Evolutionary conservation across 2,888 invertebrate genomes (phyloP), one percentile per base, ranked within the genome.

Genomic region (Leptopilina myrica): DNA sequence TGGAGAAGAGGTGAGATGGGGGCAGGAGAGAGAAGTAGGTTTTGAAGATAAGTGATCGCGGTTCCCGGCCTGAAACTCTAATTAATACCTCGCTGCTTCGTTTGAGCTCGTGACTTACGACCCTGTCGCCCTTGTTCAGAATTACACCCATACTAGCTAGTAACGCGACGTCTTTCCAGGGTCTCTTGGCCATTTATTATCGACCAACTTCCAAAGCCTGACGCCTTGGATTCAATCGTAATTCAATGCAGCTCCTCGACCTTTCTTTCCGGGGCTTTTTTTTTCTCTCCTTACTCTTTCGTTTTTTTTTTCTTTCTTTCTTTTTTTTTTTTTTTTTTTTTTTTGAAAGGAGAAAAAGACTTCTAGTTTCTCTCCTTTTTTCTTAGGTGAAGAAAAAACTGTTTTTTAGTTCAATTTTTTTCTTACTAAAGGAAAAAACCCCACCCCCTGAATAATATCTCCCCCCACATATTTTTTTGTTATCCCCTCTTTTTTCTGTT

Each of bases 81-180:
- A 91, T 91, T 91, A 91, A 91, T 91, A 91, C 91, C 90, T 89
- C 87, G 87, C 87, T 88, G 90, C 89, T 90, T 90, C 90, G 91
- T 91, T 90, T 89, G 90, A 91, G 90, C 89, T 87, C 82, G 88
- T 91, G 90, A 91, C 90, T 90, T 91, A 91, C 89, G 91, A 90
- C 87, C 88, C 88, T 87, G 89, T 89, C 88, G 86, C 83, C 86
- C 80, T 78, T 85, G 80, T 84, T 84, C 87, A 85, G 89, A 90
- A 90, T 90, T 89, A 89, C 89, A 88, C 84, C 85, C 86, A 85
- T 87, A 88, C 87, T 87, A 85, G 85, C 85, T 84, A 86, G 81
- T 83, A 81, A 80, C 81, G 78, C 73, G 84, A 85, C 87, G 88
- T 88, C 88, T 85, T 87, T 87, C 85, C 85, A 86, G 87, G 85